Percentiles rank a stretch among this genome's conserved stretches.
phyloP scores from a whole-genome alignment of 2,888 invertebrate genomes.

The Laothoe populi region DNA sequence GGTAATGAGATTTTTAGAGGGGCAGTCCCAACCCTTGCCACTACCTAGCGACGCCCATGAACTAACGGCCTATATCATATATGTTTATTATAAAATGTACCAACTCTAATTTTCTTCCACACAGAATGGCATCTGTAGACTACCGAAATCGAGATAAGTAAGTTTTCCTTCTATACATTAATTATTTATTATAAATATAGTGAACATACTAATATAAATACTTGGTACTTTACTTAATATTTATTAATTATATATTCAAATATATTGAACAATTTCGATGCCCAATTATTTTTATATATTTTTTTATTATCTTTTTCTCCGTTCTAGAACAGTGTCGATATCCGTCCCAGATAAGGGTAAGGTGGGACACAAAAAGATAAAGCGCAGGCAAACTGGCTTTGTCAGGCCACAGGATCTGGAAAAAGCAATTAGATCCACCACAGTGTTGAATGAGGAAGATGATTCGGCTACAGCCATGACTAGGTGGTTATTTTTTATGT shows the following conservation, averaged over 20 bases:
- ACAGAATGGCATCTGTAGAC: slow-evolving; percentile 52
- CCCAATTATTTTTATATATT: too few species aligned
- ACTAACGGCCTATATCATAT: too few species aligned
- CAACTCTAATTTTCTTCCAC: slow-evolving; percentile 25
- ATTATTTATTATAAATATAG: too few species aligned
- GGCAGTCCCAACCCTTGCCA: too few species aligned
- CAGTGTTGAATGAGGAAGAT: slow-evolving; percentile 23
- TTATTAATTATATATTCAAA: too few species aligned
- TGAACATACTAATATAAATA: too few species aligned
- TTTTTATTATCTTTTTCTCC: slow-evolving; percentile 32
- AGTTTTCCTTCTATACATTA: slow-evolving; percentile 34
- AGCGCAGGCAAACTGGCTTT: slow-evolving; percentile 65
- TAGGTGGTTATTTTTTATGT: slow-evolving; percentile 24
- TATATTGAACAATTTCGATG: too few species aligned
- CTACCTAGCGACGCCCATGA: too few species aligned
- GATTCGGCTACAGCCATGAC: slow-evolving; percentile 16
- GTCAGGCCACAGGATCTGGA: slow-evolving; percentile 51
- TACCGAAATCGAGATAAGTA: slow-evolving; percentile 46
- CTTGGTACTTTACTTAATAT: too few species aligned
- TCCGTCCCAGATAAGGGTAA: slow-evolving; percentile 38
- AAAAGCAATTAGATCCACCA: slow-evolving; percentile 37
- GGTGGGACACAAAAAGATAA: slow-evolving; percentile 48
- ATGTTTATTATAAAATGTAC: too few species aligned
- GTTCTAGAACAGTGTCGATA: slow-evolving; percentile 64
- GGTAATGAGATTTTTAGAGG: too few species aligned